Base-by-base conservation (phyloP, 2,888 invertebrate genomes). In the Linnaemya tessellans region DNA sequence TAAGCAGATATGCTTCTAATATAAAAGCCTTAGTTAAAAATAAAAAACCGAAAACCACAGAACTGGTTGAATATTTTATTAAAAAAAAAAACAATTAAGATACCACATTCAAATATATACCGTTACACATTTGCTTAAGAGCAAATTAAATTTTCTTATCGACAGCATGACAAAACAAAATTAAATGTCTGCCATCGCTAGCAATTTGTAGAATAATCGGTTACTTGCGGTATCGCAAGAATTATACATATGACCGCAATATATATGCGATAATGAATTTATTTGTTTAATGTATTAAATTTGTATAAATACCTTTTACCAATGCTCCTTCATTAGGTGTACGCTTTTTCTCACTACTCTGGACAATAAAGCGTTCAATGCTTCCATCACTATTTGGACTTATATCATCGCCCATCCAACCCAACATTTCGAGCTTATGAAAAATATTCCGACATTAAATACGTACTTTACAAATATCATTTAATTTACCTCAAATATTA, bases 361-460 rank as follows among this genome's bases (percentile, higher is more conserved):
- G 94, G 22, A 98, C 92, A 89, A 95, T 94, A 86, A 95, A 94
- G 79, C 96, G 94, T 73, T 96, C 94, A 87, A 99, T 97, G 58
- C 97, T 95, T 82, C 96, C 96, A 93, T 98, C 97, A 90, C 96
- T 95, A 77, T 95, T 94, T 0, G 96, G 96, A 88, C 97, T 97
- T 60, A 99, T 91, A 93, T 99, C 99, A 93, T 98, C 98, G 43
- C 96, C 96, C 91, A 94, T 94, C 97, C 98, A 98, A 79, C 95
- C 95, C 60, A 98, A 93, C 92, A 98, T 95, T 93, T 98, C 98
- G 87, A 98, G 94, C 96, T 98, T 92, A 88, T 91, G 84, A 38
- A 80, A 46, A 75, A 62, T 20, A n/a, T 46, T 18, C 18, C 1
- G 0, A 30, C 0, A 38, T 43, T 22, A 13, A 1, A 46, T 9